These are phyloP conservation scores for Nothobranchius kuhntae DNA, from an alignment of 2,113 vertebrate species.

Conservation along the genomic window DNA sequence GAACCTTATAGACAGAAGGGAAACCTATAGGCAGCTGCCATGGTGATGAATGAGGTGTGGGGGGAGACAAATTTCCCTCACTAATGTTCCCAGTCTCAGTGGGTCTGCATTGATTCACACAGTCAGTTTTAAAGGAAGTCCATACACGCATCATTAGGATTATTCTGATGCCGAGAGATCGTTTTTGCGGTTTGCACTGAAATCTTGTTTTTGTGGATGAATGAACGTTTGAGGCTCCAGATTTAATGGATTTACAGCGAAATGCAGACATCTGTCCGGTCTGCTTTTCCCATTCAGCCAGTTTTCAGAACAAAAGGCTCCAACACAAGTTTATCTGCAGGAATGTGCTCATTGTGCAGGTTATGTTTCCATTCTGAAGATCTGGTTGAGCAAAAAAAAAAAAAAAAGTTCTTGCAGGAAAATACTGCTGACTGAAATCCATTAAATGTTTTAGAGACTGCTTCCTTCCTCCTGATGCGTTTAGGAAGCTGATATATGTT, in stretches of 20 bases:
- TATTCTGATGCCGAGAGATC: background rate
- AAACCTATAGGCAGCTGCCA: constrained; percentile 42
- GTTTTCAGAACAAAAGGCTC: constrained; percentile 6
- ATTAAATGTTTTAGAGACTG: constrained; percentile 8
- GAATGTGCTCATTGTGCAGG: constrained; percentile 1
- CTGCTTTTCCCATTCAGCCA: constrained; percentile 6
- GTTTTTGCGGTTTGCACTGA: background rate
- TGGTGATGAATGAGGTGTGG: constrained; percentile 41
- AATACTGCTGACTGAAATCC: constrained; percentile 25
- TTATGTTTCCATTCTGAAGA: constrained; percentile 12
- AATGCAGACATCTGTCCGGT: constrained; percentile 31
- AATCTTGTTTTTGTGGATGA: constrained; percentile 1
- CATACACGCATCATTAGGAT: constrained; percentile 5
- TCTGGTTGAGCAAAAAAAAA: constrained; percentile 25
- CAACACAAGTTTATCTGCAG: constrained; percentile 12
- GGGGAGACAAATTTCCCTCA: constrained; percentile 32
- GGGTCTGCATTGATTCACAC: constrained; percentile 5
- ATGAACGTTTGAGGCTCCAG: constrained; percentile 1
- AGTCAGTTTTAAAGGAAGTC: constrained; percentile 12
- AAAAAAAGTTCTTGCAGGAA: constrained; percentile 13
- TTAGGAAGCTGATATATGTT: constrained; percentile 44
- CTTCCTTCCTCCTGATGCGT: constrained; percentile 12
- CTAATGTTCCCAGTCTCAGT: constrained; percentile 23
- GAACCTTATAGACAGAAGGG: background rate
- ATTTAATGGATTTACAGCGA: background rate